Conservation (phyloP, 2,113 vertebrate species). For the Tringa solitaria region DNA sequence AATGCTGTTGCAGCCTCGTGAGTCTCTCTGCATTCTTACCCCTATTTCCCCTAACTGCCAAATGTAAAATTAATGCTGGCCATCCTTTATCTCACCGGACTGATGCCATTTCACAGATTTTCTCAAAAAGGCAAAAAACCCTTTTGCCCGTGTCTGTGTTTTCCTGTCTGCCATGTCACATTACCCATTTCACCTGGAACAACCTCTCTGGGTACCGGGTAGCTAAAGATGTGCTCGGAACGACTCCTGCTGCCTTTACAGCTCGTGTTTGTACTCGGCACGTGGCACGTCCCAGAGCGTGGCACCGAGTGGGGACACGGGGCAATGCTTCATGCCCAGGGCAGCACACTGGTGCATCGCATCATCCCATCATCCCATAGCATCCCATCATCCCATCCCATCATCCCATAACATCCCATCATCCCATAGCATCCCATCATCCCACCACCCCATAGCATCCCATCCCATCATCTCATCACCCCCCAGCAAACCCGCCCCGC, state of each 20-base stretch:
- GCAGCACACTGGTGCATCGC: accelerated
- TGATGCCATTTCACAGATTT: neutral
- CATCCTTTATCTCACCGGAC: neutral
- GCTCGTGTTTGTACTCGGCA: accelerated
- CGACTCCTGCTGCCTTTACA: neutral
- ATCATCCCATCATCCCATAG: no score
- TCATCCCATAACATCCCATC: neutral
- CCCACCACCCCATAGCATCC: no score
- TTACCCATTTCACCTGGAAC: neutral
- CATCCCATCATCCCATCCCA: no score
- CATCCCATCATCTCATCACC: neutral
- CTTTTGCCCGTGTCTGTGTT: neutral
- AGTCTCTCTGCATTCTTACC: neutral
- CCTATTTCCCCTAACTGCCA: neutral
- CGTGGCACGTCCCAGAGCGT: accelerated
- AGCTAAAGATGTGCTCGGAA: neutral
- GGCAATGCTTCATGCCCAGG: neutral
- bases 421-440: neutral
- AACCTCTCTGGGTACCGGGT: neutral
- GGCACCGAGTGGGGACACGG: accelerated
- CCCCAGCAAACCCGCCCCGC: accelerated
- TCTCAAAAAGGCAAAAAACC: neutral
- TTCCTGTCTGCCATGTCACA: accelerated
- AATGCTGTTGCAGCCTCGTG: accelerated
- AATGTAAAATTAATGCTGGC: neutral